phyloP scores from a whole-genome alignment of 2,797 vertebrate species.

The Acridotheres tristis region DNA sequence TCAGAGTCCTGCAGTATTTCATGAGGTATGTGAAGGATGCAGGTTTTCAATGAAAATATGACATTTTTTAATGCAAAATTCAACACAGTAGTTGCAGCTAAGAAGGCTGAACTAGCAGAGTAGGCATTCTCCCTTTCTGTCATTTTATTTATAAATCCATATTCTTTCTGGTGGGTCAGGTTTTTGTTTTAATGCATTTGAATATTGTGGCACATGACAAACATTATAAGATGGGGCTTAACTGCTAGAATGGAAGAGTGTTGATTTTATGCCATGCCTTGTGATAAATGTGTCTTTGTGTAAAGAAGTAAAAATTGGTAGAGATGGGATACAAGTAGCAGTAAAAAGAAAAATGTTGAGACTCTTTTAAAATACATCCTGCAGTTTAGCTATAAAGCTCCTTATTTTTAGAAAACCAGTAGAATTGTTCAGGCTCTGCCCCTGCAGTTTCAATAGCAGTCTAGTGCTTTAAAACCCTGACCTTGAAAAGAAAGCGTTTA shows the following conservation, averaged over 20 bases:
- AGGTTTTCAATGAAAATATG: background rate
- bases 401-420: constrained; percentile 69
- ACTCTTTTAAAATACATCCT: constrained; percentile 66
- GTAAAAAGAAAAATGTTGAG: constrained; percentile 57
- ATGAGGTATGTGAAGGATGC: background rate
- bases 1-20: constrained; percentile 20
- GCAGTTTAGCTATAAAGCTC: constrained; percentile 68
- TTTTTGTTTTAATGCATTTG: background rate
- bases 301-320: constrained; percentile 36
- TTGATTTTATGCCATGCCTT: constrained; percentile 32
- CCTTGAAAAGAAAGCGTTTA: constrained; percentile 72
- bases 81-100: background rate
- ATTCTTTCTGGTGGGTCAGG: background rate
- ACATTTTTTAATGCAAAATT: background rate
- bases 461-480: constrained; percentile 68
- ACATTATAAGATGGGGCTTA: background rate
- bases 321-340: constrained; percentile 55
- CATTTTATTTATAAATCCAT: constrained; percentile 16
- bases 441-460: constrained; percentile 70
- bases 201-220: constrained; percentile 10
- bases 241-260: background rate
- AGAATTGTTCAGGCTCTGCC: constrained; percentile 65
- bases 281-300: constrained; percentile 4
- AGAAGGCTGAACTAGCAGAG: background rate
- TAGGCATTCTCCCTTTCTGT: background rate